Evolutionary conservation across 1,140 invertebrate species (phyloP), one percentile per base, ranked within the genome.

Genomic region (Bombus superbus): DNA sequence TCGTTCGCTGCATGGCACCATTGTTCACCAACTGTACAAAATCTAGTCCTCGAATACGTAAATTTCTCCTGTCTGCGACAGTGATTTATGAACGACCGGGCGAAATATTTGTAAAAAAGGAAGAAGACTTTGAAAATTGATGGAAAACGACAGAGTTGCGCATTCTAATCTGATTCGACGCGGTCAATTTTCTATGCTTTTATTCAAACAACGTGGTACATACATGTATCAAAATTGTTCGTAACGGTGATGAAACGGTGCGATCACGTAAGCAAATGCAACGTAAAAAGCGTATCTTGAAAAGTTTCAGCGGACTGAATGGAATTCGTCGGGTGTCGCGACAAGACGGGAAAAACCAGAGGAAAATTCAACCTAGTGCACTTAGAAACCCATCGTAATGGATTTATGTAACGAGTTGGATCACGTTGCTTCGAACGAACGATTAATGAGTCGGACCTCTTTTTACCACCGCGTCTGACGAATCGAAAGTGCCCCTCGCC

Each of bases 401-500:
- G 28, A 66, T 83, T 66, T 76, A 76, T 62, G 73, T 76, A 75
- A 83, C 25, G 6, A 15, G 22, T 47, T n/a, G 15, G 81, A 38
- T 83, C 68, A 66, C 59, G 32, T 66, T 22, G 25, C 15, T 6
- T 32, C n/a, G 53, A 66, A 28, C 38, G 25, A 44, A 83, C 85
- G 85, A 86, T 82, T 87, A 88, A 83, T 35, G 75, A 83, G 79
- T 47, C 64, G 42, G 35, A 73, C 57, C 10, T 38, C 73, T 88
- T 84, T 59, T 68, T 59, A 75, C 42, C 42, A 22, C 9, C 57
- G 78, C 53, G 57, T 2, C 22, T 35, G 86, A 82, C 47, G 78
- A 85, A 88, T 77, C 78, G 86, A 89, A 85, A 88, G 83, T 76
- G 62, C 28, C 59, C 68, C 72, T 47, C 66, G 69, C 47, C 44